Conservation (phyloP, 1,140 invertebrate genomes). For the Odontomachus brunneus region DNA sequence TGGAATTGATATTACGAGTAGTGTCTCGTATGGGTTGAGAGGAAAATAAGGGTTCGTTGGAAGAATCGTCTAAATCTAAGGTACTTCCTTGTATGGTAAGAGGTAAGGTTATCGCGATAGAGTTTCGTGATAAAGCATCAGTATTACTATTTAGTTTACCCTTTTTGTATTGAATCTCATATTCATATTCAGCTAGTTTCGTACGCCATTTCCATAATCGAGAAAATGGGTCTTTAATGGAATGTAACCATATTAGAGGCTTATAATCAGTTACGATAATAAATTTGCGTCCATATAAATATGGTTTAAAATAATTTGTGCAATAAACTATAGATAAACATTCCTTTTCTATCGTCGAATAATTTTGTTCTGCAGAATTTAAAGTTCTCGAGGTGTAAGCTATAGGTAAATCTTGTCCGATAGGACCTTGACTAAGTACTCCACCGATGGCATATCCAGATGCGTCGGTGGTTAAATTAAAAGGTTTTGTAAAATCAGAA, state of each 20-base stretch:
- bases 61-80: too few species aligned
- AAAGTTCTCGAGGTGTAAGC: neutral
- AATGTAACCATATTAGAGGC: too few species aligned
- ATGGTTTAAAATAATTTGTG: neutral
- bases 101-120: too few species aligned
- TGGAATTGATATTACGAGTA: too few species aligned
- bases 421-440: neutral
- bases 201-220: neutral
- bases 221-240: too few species aligned
- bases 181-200: neutral
- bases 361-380: too few species aligned
- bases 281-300: neutral
- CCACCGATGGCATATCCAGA: neutral
- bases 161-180: neutral
- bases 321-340: neutral
- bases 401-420: neutral
- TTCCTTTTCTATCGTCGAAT: neutral
- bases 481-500: neutral
- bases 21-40: too few species aligned
- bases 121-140: too few species aligned
- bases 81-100: too few species aligned
- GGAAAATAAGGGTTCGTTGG: too few species aligned
- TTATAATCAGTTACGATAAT: neutral
- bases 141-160: too few species aligned
- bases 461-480: neutral